Evolutionary conservation across 2,888 invertebrate species (phyloP).

Genomic region (Endotricha flammealis): DNA sequence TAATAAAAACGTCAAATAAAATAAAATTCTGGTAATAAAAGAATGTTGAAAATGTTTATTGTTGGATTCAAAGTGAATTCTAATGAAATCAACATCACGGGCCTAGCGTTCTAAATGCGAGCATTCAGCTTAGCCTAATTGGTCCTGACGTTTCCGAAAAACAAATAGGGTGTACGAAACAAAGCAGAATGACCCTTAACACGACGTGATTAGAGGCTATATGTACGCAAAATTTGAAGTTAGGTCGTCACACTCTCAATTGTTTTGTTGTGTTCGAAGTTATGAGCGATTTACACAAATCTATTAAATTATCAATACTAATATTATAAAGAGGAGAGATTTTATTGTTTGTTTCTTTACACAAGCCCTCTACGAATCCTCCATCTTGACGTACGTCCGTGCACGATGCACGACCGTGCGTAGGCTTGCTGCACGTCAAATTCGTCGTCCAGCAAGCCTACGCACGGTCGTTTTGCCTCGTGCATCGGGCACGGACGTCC

Average conservation of each 20-base stretch:
- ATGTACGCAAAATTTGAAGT: constrained; percentile 16
- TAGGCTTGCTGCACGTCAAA: too few species aligned
- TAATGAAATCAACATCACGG: constrained; percentile 20
- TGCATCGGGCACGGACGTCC: too few species aligned
- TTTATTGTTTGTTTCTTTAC: too few species aligned
- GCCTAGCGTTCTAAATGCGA: constrained; percentile 8
- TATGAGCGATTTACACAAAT: background rate
- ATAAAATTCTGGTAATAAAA: too few species aligned
- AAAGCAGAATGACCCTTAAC: constrained; percentile 23
- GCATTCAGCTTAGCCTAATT: constrained; percentile 17
- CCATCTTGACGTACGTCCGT: too few species aligned
- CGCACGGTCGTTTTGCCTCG: too few species aligned
- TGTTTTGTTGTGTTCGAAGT: constrained; percentile 16
- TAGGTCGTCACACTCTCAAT: constrained; percentile 22
- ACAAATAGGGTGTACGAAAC: background rate
- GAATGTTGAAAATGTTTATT: constrained; percentile 3
- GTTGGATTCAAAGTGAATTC: constrained; percentile 8
- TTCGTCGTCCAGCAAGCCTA: too few species aligned
- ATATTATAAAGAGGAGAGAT: too few species aligned
- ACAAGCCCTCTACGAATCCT: too few species aligned
- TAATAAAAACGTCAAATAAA: too few species aligned
- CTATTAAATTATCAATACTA: too few species aligned
- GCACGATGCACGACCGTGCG: too few species aligned
- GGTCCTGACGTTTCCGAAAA: constrained; percentile 16
- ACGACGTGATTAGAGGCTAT: constrained; percentile 18